phyloP scores from a whole-genome alignment of 1,140 invertebrate species.

The Aleiodes sp. region DNA sequence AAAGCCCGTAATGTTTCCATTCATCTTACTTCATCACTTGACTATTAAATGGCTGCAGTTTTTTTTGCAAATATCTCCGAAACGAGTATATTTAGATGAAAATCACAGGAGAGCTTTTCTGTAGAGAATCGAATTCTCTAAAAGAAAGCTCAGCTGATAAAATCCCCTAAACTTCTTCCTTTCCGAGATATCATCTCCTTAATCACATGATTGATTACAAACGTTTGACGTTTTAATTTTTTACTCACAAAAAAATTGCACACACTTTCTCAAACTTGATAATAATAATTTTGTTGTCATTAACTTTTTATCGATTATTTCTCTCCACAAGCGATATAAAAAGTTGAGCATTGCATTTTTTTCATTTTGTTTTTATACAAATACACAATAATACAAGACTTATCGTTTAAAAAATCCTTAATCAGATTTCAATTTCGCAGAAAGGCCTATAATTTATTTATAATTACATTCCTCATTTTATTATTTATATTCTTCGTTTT shows the following conservation, averaged over 20 bases:
- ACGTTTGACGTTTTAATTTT: background rate
- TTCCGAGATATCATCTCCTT: too few relatives aligned
- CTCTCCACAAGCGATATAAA: slow-evolving; percentile 56
- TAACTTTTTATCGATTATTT: slow-evolving; percentile 23
- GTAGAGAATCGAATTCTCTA: too few relatives aligned
- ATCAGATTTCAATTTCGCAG: background rate
- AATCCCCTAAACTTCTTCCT: too few relatives aligned
- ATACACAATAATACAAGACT: slow-evolving; percentile 30
- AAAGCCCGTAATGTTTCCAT: too few relatives aligned
- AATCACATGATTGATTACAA: background rate
- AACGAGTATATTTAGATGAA: too few relatives aligned
- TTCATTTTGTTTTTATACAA: slow-evolving; percentile 32
- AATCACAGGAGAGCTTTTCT: too few relatives aligned
- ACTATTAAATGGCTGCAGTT: too few relatives aligned
- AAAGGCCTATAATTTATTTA: slow-evolving; percentile 9
- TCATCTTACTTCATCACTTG: too few relatives aligned
- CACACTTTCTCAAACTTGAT: background rate
- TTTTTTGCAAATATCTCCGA: too few relatives aligned
- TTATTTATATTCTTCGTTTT: slow-evolving; percentile 22
- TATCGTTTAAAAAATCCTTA: slow-evolving; percentile 7
- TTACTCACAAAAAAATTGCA: slow-evolving; percentile 20
- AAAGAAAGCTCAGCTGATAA: too few relatives aligned
- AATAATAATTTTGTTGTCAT: background rate
- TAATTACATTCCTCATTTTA: background rate
- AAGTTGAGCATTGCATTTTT: slow-evolving; percentile 53